These are phyloP conservation scores for Rostratula benghalensis DNA, from an alignment of 2,113 vertebrate species.

Conservation along the genomic window DNA sequence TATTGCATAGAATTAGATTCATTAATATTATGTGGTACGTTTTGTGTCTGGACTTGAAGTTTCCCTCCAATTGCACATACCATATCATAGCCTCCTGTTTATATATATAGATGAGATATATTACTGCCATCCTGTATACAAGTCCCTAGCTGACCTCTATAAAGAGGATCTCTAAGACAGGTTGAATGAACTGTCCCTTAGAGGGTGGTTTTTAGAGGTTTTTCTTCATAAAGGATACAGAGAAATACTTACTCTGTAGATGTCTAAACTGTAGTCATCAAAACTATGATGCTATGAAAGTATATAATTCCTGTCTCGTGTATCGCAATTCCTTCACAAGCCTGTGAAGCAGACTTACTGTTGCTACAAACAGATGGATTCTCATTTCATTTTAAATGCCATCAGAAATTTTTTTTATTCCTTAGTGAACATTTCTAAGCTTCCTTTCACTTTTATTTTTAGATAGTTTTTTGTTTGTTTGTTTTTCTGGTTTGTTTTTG, in stretches of 20 bases:
- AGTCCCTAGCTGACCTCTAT: background rate
- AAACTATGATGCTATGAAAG: background rate
- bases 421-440: background rate
- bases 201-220: no score
- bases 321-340: background rate
- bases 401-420: background rate
- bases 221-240: background rate
- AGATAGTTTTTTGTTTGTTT: background rate
- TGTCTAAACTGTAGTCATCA: background rate
- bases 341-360: background rate
- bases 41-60: background rate
- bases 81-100: background rate
- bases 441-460: background rate
- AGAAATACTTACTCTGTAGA: background rate
- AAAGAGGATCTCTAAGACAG: background rate
- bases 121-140: background rate
- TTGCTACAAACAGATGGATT: background rate
- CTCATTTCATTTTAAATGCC: background rate
- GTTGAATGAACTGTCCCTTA: background rate
- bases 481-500: background rate
- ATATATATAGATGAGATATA: background rate
- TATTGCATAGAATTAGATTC: background rate
- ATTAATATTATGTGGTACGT: background rate
- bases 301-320: background rate
- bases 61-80: background rate